phyloP scores from a whole-genome alignment of 2,888 invertebrate species.

The Congeria kusceri region DNA sequence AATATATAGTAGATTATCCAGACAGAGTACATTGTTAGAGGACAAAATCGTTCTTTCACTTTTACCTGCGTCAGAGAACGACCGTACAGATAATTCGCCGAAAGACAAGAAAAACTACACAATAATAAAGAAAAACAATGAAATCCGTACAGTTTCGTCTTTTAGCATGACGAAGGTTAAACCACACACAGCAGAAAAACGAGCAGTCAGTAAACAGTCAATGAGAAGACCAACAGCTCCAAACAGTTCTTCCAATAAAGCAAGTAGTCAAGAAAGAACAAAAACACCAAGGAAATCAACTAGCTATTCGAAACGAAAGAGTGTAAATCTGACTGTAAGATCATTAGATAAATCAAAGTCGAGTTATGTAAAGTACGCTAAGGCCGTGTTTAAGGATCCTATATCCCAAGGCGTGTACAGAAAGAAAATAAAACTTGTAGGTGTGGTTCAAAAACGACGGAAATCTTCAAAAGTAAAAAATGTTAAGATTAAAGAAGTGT shows the following conservation, averaged over 20 bases:
- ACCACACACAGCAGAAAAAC: neutral
- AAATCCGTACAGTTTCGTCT: neutral
- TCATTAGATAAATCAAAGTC: slow-evolving; percentile 17
- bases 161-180: neutral
- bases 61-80: neutral
- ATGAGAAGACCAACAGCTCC: neutral
- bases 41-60: slow-evolving; percentile 45
- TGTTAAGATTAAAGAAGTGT: slow-evolving; percentile 1
- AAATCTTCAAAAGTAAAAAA: neutral
- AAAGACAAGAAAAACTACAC: no score
- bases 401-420: slow-evolving; percentile 21
- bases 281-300: slow-evolving; percentile 4
- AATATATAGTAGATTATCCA: slow-evolving; percentile 27
- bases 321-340: slow-evolving; percentile 6
- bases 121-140: neutral
- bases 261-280: neutral
- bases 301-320: neutral
- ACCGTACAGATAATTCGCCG: neutral
- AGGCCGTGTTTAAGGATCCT: slow-evolving; percentile 42
- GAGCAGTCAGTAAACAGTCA: neutral
- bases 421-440: slow-evolving; percentile 46
- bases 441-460: slow-evolving; percentile 41
- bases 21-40: slow-evolving; percentile 42
- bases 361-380: slow-evolving; percentile 32
- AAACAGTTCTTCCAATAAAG: neutral